Conservation (phyloP, 2,113 vertebrate genomes). For the Rafetus swinhoei region DNA sequence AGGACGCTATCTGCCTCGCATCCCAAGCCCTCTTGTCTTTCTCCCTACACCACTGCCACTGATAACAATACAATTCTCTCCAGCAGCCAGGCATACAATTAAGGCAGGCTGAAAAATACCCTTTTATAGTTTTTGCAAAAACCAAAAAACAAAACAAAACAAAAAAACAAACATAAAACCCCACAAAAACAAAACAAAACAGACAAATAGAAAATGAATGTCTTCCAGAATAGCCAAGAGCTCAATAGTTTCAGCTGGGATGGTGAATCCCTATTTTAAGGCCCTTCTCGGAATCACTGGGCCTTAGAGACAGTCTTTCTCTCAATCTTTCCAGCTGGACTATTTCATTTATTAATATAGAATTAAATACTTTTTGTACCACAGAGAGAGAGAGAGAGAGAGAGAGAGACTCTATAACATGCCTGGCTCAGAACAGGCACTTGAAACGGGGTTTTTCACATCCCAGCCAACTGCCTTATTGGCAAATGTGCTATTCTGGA, state of each 20-base stretch:
- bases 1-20: slow-evolving; percentile 42
- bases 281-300: neutral
- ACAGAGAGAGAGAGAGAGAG: neutral
- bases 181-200: too few species aligned
- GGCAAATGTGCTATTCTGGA: neutral
- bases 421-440: neutral
- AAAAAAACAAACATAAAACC: too few species aligned
- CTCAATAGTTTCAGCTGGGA: neutral
- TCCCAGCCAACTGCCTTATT: neutral
- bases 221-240: neutral
- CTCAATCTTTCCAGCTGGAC: neutral
- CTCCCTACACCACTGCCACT: too few species aligned
- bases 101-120: too few species aligned
- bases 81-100: too few species aligned
- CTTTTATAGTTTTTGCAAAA: too few species aligned
- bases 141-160: too few species aligned
- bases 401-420: neutral
- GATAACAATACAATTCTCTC: too few species aligned
- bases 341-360: neutral
- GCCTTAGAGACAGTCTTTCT: neutral
- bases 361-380: neutral
- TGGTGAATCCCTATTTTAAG: neutral
- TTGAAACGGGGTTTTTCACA: neutral
- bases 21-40: neutral
- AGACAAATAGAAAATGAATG: neutral